Conservation (phyloP, 1,140 invertebrate species). For the Pentalonia nigronervosa region DNA sequence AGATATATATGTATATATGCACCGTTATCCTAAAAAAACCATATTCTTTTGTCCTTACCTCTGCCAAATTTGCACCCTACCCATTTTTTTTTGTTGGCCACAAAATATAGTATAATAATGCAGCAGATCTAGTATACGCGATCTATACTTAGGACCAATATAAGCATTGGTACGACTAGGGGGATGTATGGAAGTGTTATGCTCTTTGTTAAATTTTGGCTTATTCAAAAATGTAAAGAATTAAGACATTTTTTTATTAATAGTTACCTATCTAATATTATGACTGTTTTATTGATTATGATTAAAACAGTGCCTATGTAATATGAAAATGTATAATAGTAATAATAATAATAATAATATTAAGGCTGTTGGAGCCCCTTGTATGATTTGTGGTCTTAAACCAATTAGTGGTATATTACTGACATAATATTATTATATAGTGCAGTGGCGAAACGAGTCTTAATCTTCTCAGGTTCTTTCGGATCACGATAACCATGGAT, state of each 20-base stretch:
- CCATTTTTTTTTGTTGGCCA: too few species aligned
- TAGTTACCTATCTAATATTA: too few species aligned
- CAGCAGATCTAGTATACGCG: too few species aligned
- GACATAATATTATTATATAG: background rate
- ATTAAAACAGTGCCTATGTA: background rate
- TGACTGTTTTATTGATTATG: background rate
- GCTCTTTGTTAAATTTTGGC: too few species aligned
- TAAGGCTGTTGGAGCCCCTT: background rate
- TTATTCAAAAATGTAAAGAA: too few species aligned
- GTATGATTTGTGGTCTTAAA: background rate
- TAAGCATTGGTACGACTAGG: too few species aligned
- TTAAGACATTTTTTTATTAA: too few species aligned
- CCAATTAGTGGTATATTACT: background rate
- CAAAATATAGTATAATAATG: too few species aligned
- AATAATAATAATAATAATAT: background rate
- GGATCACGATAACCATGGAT: background rate
- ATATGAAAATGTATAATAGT: background rate
- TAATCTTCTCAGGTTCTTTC: background rate
- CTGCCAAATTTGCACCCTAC: too few species aligned
- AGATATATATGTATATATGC: background rate
- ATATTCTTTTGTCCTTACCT: background rate
- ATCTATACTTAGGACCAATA: too few species aligned
- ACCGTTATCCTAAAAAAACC: background rate
- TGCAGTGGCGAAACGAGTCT: background rate
- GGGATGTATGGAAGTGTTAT: too few species aligned